Percentiles rank a stretch among this genome's conserved stretches.
Conservation (phyloP, 2,888 invertebrate species). For the Drosophila mimetica region DNA sequence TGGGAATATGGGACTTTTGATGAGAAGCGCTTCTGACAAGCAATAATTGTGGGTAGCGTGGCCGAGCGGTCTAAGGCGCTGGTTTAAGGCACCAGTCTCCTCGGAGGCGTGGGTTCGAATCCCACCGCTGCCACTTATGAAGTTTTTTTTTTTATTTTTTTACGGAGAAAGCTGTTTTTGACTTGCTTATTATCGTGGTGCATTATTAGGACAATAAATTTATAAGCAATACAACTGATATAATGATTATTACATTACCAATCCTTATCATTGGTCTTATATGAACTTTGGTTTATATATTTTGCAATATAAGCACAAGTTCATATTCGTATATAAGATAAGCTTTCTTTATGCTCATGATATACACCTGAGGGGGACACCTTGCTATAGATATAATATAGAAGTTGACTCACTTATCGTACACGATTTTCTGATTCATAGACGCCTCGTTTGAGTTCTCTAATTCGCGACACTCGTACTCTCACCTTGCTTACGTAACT, state of each 20-base stretch:
- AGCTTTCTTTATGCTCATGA: not conserved
- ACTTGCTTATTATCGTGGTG: too few relatives aligned
- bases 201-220: not conserved
- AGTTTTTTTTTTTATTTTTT: not conserved
- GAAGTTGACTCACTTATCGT: conserved; percentile 40
- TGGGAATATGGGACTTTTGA: conserved; percentile 8
- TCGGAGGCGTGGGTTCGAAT: conserved; percentile 84
- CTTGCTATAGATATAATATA: conserved; percentile 7
- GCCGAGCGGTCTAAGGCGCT: conserved; percentile 56
- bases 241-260: too few relatives aligned
- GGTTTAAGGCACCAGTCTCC: conserved; percentile 83
- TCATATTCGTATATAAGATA: conserved; percentile 5
- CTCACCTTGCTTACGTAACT: conserved; percentile 46
- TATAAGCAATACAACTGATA: not conserved
- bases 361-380: conserved; percentile 1
- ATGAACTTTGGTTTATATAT: conserved; percentile 1
- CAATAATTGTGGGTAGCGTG: conserved; percentile 76
- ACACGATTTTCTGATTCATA: conserved; percentile 57
- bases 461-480: conserved; percentile 9
- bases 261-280: not conserved
- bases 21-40: not conserved
- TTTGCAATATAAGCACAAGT: not conserved
- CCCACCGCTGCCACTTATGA: conserved; percentile 82
- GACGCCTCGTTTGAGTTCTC: conserved; percentile 29
- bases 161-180: not conserved